A percentile compares a stretch with the other conserved stretches of the same genome.
phyloP scores from a whole-genome alignment of 2,797 vertebrate species.

The Chelon auratus region DNA sequence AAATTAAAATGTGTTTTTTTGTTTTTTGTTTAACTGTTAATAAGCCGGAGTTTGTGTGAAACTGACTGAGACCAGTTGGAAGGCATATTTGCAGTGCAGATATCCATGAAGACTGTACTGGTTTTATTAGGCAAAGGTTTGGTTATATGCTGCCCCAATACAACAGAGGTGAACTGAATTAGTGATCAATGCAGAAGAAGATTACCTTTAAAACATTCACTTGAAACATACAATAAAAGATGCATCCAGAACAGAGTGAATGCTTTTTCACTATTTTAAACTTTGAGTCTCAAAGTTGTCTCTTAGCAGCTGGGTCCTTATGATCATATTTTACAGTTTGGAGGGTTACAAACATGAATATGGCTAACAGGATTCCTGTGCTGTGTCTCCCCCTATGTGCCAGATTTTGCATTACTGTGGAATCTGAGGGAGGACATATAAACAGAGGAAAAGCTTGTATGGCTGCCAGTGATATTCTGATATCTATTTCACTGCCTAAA shows the following conservation, averaged over 20 bases:
- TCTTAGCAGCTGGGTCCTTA: too few relatives aligned
- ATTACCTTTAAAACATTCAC: neutral
- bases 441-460: neutral
- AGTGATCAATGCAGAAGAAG: neutral
- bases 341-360: neutral
- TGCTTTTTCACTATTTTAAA: too few relatives aligned
- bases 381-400: conserved; percentile 47
- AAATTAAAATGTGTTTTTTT: neutral
- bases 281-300: too few relatives aligned
- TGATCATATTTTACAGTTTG: too few relatives aligned
- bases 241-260: too few relatives aligned
- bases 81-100: neutral
- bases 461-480: too few relatives aligned
- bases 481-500: too few relatives aligned
- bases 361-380: neutral
- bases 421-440: neutral
- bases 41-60: neutral
- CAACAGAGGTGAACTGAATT: neutral
- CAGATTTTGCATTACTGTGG: conserved; percentile 8
- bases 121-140: neutral
- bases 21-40: too few relatives aligned
- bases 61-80: neutral
- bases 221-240: neutral
- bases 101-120: neutral
- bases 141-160: neutral